phyloP scores from a whole-genome alignment of 2,888 invertebrate genomes.

The Schrankia costaestrigalis region DNA sequence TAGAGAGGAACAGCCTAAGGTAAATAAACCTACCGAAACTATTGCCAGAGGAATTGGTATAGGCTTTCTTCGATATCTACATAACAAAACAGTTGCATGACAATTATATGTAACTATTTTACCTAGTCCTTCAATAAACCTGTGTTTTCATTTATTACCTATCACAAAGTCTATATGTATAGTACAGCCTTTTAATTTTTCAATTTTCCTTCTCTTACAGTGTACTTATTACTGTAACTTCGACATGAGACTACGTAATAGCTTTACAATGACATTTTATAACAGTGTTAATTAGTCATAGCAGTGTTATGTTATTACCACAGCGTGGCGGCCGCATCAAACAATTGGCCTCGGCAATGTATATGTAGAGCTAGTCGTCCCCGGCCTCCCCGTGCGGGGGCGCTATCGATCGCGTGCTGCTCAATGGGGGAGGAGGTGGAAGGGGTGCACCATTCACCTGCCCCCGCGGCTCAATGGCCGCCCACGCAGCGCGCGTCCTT shows the following conservation, averaged over 20 bases:
- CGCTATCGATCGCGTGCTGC: constrained; percentile 61
- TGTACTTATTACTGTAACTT: neutral
- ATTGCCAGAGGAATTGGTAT: too few species aligned
- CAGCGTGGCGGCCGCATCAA: constrained; percentile 18
- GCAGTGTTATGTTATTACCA: constrained; percentile 11
- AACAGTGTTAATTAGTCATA: too few species aligned
- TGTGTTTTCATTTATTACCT: too few species aligned
- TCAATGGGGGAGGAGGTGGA: constrained; percentile 59
- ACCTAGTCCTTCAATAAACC: too few species aligned
- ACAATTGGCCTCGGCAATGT: constrained; percentile 13
- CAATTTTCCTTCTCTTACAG: neutral
- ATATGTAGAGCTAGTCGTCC: constrained; percentile 13
- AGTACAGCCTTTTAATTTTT: neutral
- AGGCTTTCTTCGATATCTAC: too few species aligned
- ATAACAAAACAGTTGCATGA: too few species aligned
- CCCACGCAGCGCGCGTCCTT: constrained; percentile 61
- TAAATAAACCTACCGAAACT: too few species aligned
- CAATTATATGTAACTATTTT: too few species aligned
- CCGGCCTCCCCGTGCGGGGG: constrained; percentile 36
- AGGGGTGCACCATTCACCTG: constrained; percentile 69
- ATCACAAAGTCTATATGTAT: too few species aligned
- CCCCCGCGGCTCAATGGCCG: constrained; percentile 76
- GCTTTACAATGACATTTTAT: too few species aligned
- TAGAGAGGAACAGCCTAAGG: too few species aligned
- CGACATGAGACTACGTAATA: too few species aligned